Evolutionary conservation across 2,113 vertebrate genomes (phyloP).

Genomic region (Tragelaphus imberbis): DNA sequence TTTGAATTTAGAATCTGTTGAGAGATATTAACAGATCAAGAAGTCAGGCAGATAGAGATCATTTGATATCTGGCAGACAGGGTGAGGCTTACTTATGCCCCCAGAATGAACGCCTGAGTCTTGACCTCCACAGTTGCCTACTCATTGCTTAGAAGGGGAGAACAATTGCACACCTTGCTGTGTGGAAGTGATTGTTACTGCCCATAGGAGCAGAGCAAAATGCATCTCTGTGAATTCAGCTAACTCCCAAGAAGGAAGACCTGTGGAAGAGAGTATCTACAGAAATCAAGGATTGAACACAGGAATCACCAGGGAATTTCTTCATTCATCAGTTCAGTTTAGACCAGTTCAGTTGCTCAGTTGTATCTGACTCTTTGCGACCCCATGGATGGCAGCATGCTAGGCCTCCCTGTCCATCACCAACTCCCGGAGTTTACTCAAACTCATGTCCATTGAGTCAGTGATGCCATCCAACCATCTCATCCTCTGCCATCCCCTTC

Average conservation of each 20-base stretch:
- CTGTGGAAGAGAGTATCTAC: background rate
- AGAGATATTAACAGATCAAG: background rate
- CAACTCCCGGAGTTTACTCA: background rate
- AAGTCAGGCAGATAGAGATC: background rate
- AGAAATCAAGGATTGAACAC: background rate
- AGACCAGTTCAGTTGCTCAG: background rate
- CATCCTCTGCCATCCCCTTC: background rate
- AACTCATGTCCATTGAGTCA: background rate
- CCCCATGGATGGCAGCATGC: background rate
- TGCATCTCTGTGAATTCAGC: background rate
- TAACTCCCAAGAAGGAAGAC: background rate
- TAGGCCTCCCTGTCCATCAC: background rate
- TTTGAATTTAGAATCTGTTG: background rate
- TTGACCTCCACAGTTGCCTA: background rate
- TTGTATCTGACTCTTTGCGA: fast-evolving
- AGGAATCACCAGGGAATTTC: background rate
- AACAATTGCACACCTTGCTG: background rate
- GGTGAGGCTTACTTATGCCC: background rate
- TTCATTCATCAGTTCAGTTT: background rate
- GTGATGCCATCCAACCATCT: background rate
- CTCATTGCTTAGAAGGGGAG: background rate
- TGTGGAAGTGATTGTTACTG: background rate
- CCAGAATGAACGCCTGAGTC: background rate
- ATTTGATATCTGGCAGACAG: background rate
- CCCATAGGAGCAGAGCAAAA: background rate